A percentile compares a stretch with the other conserved stretches of the same genome.
These are phyloP conservation scores for Patiria miniata DNA, from an alignment of 35 echinoderm and acorn worm species.

Conservation along the genomic window DNA sequence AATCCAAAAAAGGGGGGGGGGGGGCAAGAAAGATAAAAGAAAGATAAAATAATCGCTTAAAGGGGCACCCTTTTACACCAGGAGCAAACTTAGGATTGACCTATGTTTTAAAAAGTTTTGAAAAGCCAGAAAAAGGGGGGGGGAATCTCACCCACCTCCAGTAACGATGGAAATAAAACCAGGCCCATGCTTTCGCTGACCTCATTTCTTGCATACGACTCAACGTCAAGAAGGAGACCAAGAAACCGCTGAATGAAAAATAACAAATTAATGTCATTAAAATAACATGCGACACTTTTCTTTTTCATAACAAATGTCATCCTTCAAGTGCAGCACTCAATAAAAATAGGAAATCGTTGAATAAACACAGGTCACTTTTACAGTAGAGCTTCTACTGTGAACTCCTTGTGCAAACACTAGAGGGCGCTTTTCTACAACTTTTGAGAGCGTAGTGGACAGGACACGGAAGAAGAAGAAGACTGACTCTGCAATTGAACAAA, in stretches of 20 bases:
- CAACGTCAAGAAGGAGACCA: conserved; percentile 60
- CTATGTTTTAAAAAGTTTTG: no score
- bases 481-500: no score
- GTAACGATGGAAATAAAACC: conserved; percentile 89
- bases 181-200: conserved; percentile 54
- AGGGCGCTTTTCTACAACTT: neutral
- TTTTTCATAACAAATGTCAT: no score
- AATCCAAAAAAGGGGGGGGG: no score
- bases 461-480: neutral
- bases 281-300: neutral
- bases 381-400: neutral
- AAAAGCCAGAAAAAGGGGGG: no score
- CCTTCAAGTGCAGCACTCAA: no score
- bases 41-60: no score
- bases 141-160: conserved; percentile 90
- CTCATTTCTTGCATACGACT: conserved; percentile 54
- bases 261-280: neutral
- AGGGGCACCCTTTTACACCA: no score
- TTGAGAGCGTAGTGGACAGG: neutral
- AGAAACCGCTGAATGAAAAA: conserved; percentile 57
- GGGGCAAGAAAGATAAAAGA: no score
- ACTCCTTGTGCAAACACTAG: neutral
- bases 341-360: neutral
- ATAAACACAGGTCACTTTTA: neutral
- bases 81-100: no score